Evolutionary conservation across 2,113 vertebrate species (phyloP), one percentile per base, ranked within the genome.

Genomic region (Esox niger): DNA sequence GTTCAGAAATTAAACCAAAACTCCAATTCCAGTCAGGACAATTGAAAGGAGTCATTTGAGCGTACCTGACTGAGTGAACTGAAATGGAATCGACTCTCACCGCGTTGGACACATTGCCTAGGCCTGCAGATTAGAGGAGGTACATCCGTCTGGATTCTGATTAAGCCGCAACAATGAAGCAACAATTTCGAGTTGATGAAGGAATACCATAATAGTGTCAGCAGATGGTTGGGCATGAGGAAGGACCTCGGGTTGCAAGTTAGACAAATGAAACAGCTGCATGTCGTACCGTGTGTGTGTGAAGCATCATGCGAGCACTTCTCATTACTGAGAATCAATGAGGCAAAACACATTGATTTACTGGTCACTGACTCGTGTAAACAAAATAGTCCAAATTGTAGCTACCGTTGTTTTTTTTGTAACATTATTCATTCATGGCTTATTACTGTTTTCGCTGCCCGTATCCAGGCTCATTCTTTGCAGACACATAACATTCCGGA

Each of bases 321-420:
- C 84, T 82, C 76, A 54, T 75, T 30, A 76, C 63, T 67, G 58
- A 63, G 43, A 77, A 84, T 82, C 87, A 83, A 86, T 84, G 75
- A 78, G 71, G 61, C 47, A 78, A 73, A 80, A 79, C 69, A 69
- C 70, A 84, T 87, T 71, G 82, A 87, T 85, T 75, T 66, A 71
- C 55, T 43, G 35, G 55, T 71, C 63, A 64, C 35, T 58, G 55
- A 52, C 35, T 71, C 38, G 54, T 64, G 25, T 64, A 30, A 65
- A 69, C 67, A 70, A 75, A 80, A 76, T 71, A 79, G 74, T 61
- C 30, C 7, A 60, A 33, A 61, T 33, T 61, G 59, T 35, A 33
- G 49, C 1, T 9, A 43, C 13, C 1, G 15, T 15, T 9, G 27
- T 58, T 58, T 15, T 52, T 58, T 59, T 27, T 55, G n/a, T 59